Percentiles rank a stretch among this genome's conserved stretches.
phyloP scores from a whole-genome alignment of 2,888 invertebrate species.

The Tholera decimalis region DNA sequence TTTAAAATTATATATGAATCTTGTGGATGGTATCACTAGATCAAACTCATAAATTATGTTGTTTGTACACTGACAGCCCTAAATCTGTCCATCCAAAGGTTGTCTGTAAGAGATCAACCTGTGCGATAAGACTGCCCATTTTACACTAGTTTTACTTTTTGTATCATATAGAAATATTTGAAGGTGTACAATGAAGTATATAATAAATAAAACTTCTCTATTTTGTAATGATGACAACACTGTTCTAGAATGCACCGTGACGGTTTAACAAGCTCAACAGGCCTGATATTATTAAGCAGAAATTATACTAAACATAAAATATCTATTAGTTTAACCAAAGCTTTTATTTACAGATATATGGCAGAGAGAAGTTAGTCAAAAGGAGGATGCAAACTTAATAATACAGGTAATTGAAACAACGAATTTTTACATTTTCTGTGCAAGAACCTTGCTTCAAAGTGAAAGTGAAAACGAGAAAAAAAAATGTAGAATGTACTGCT shows the following conservation, averaged over 20 bases:
- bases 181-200: no score
- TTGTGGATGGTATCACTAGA: background rate
- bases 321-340: background rate
- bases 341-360: slow-evolving; percentile 11
- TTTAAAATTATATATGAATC: background rate
- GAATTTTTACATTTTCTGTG: background rate
- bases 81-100: no score
- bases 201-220: no score
- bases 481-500: no score
- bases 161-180: no score
- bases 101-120: no score
- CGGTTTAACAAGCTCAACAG: slow-evolving; percentile 82
- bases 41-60: no score
- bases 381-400: background rate
- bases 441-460: no score
- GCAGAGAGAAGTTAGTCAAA: background rate
- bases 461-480: no score
- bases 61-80: no score
- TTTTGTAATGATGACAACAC: slow-evolving; percentile 70
- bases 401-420: background rate
- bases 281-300: slow-evolving; percentile 69
- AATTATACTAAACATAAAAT: background rate
- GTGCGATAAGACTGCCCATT: no score
- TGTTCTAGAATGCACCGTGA: slow-evolving; percentile 70
- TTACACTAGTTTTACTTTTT: no score